Evolutionary conservation across 2,797 vertebrate species (phyloP), one percentile per base, ranked within the genome.

Genomic region (Aldrovandia affinis): DNA sequence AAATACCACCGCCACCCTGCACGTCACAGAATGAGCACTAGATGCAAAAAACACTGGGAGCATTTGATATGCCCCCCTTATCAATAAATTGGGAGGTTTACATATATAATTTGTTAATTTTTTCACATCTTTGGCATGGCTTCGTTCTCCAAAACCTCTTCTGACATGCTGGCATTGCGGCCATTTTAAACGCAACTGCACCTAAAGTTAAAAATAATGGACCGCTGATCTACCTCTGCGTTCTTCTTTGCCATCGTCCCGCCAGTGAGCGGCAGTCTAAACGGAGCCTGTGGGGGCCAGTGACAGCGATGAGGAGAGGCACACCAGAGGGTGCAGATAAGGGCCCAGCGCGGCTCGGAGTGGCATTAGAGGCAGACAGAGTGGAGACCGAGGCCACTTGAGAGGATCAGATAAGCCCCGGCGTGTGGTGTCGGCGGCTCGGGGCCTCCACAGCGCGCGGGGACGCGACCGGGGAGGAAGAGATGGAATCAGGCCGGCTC

Each of bases 351-450:
- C 84, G 85, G 86, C 87, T 90, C 85, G 85, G 88, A 89, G 88
- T 88, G 83, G 86, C 83, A 86, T 78, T 87, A 90, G 86, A 87
- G 91, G 92, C 85, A 95, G 95, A 96, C 95, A 94, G 90, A 94
- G 92, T 94, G 94, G 95, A 96, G 95, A 94, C 95, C 88, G 86
- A 82, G 85, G 86, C 92, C 93, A 92, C 94, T 94, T 92, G 83
- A 92, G 28, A 39, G 89, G 88, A 91, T 90, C 88, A 89, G 90
- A 95, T 95, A 93, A 93, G 92, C n/a, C n/a, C n/a, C n/a, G n/a
- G 90, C 88, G 39, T 30, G 73, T 39, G 80, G 79, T 81, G 87
- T 88, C 84, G 70, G 87, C 87, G 88, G 89, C 85, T 65, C 25
- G 22, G 77, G 9, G 65, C 36, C 33, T n/a, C 85, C 75, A 85